These are phyloP conservation scores for Macropis europaea DNA, from an alignment of 2,888 invertebrate species.

Conservation along the genomic window DNA sequence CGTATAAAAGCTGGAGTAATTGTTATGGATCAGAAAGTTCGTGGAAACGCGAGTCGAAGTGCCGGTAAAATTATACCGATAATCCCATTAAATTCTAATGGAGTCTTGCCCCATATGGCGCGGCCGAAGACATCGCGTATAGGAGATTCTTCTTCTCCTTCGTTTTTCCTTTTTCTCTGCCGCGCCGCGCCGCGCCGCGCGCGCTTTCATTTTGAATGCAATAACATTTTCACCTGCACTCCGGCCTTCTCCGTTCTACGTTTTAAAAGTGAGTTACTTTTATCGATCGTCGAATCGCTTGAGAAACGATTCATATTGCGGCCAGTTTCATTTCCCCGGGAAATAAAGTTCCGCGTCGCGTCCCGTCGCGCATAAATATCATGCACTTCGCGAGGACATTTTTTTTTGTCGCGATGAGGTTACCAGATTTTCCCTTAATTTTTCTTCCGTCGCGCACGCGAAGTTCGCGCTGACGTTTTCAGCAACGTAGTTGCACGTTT, in stretches of 20 bases:
- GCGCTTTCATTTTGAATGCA: slow-evolving; percentile 2
- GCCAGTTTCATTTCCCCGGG: neutral
- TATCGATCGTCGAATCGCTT: neutral
- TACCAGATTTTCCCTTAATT: neutral
- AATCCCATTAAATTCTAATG: slow-evolving; percentile 45
- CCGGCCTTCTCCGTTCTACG: too few relatives aligned
- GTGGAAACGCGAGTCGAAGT: slow-evolving; percentile 5
- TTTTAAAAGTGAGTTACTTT: neutral
- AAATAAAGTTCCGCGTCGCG: neutral
- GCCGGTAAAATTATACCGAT: slow-evolving; percentile 37
- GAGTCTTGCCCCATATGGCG: slow-evolving; percentile 14
- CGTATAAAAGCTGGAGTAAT: slow-evolving; percentile 24
- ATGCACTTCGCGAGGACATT: neutral
- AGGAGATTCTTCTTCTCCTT: neutral
- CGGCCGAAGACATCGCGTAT: slow-evolving; percentile 18
- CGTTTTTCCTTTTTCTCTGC: neutral
- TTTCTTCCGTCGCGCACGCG: neutral
- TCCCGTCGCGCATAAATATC: neutral
- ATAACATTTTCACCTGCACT: slow-evolving; percentile 14
- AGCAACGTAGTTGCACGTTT: neutral
- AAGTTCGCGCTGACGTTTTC: too few relatives aligned
- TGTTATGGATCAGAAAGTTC: slow-evolving; percentile 37
- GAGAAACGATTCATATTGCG: neutral
- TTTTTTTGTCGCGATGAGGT: neutral
- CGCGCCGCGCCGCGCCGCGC: too few relatives aligned